Percentiles rank a stretch among this genome's conserved stretches.
Evolutionary conservation across 2,888 invertebrate species (phyloP).

Genomic region (Aleiodes leptofemur): DNA sequence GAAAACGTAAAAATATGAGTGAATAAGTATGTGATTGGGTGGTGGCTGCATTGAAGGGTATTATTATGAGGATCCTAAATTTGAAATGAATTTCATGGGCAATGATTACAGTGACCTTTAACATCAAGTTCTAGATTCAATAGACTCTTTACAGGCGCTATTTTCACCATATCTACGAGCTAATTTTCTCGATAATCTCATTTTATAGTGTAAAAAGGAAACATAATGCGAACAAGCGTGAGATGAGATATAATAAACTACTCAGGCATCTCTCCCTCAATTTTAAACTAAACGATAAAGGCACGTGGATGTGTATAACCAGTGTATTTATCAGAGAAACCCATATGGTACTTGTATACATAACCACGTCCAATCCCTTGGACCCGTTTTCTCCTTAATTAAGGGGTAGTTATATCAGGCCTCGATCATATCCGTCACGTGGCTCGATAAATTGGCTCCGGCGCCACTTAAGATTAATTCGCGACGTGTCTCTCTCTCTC

Average conservation of each 20-base stretch:
- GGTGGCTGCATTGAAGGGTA: neutral
- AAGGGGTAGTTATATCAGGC: slow-evolving; percentile 45
- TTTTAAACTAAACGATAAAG: neutral
- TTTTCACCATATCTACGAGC: no score
- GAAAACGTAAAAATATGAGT: slow-evolving; percentile 30
- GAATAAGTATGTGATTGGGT: neutral
- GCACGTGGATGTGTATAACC: slow-evolving; percentile 43
- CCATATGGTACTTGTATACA: slow-evolving; percentile 45
- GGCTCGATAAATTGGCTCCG: slow-evolving; percentile 44
- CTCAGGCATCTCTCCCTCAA: neutral
- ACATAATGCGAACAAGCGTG: neutral
- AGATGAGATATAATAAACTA: neutral
- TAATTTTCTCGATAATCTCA: no score
- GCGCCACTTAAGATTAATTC: slow-evolving; percentile 46
- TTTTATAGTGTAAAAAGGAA: neutral
- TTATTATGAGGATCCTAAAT: no score
- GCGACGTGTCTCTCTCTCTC: neutral
- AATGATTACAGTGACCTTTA: neutral
- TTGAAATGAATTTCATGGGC: no score
- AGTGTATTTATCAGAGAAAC: slow-evolving; percentile 44
- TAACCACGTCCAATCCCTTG: slow-evolving; percentile 38
- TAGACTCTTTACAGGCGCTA: neutral
- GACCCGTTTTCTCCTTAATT: slow-evolving; percentile 38
- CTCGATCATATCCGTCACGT: slow-evolving; percentile 49
- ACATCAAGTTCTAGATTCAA: neutral